These are phyloP conservation scores for Microtus montanus DNA, from an alignment of 2,113 vertebrate species.

Conservation along the genomic window DNA sequence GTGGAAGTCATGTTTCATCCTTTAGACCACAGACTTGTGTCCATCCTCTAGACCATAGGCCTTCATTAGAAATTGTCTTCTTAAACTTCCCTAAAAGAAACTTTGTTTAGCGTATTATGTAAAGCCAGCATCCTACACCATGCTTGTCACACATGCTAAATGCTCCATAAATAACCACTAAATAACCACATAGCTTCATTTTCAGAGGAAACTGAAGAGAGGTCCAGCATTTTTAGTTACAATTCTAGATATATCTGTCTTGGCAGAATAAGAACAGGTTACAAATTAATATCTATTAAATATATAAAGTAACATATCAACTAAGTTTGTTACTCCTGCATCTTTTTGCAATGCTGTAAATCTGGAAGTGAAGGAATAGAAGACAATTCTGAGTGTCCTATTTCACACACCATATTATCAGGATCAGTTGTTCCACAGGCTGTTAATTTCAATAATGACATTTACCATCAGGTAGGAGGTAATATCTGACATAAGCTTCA, in stretches of 20 bases:
- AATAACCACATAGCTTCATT: conserved; percentile 1
- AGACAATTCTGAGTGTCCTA: background rate
- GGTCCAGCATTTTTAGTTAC: background rate
- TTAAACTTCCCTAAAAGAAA: background rate
- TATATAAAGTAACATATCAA: background rate
- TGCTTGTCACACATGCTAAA: background rate
- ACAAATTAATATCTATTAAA: background rate
- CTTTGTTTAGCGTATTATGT: background rate
- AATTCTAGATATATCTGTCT: background rate
- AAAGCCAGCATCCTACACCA: background rate
- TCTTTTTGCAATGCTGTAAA: background rate
- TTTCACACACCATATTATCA: background rate
- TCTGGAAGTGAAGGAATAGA: background rate
- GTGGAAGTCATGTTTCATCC: background rate
- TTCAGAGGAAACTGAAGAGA: background rate
- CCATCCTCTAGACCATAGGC: background rate
- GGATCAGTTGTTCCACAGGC: background rate
- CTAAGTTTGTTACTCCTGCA: background rate
- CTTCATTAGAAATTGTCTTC: background rate
- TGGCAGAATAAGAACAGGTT: background rate
- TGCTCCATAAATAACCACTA: background rate
- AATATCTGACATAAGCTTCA: background rate
- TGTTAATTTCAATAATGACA: background rate
- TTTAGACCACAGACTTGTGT: background rate
- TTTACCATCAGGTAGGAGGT: background rate